These are phyloP conservation scores for Pachyramphus minor DNA, from an alignment of 2,113 vertebrate species.

Conservation along the genomic window DNA sequence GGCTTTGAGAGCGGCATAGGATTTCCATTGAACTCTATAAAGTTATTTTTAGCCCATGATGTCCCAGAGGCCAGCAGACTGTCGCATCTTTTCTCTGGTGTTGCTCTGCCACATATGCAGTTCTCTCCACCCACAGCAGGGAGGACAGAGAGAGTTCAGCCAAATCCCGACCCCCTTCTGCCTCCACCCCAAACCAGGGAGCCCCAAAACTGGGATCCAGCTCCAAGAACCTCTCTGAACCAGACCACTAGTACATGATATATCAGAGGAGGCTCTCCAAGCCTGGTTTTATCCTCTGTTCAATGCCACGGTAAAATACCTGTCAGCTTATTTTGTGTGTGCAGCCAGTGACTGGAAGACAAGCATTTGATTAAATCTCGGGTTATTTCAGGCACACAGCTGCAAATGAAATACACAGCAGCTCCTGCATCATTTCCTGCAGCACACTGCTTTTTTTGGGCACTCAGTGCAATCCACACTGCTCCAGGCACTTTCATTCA, in stretches of 20 bases:
- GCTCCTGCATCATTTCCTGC: neutral
- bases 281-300: neutral
- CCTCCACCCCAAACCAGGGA: neutral
- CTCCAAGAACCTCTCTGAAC: neutral
- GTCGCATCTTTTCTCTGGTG: neutral
- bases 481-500: neutral
- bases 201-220: neutral
- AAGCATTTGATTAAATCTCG: neutral
- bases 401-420: neutral
- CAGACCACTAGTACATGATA: neutral
- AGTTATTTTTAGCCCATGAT: neutral
- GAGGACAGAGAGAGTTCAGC: neutral
- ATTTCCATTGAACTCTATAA: neutral
- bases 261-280: neutral
- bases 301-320: rapidly evolving
- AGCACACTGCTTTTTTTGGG: neutral
- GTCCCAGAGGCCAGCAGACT: neutral
- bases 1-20: neutral
- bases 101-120: neutral
- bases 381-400: neutral
- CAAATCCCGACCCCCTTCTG: neutral
- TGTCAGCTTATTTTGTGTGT: neutral
- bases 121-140: neutral
- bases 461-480: neutral
- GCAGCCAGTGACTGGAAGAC: neutral